These are phyloP conservation scores for Lottia scabra DNA, from an alignment of 2,888 invertebrate species.

Conservation along the genomic window DNA sequence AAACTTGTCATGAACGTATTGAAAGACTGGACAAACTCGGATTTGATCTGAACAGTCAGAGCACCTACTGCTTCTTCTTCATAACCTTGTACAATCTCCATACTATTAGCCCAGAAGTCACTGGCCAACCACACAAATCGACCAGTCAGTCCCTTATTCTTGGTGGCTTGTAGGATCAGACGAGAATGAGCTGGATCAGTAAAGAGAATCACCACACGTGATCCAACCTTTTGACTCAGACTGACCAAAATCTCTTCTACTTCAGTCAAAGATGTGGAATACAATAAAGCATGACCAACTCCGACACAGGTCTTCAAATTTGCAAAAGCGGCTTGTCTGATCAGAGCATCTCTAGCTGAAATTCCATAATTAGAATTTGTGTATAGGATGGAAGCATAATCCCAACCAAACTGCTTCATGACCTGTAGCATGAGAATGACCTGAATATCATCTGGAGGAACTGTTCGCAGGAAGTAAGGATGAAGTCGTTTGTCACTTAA, in stretches of 20 bases:
- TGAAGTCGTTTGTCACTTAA: conserved; percentile 49
- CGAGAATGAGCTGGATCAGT: conserved; percentile 57
- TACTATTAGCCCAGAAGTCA: conserved; percentile 55
- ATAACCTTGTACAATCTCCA: conserved; percentile 43
- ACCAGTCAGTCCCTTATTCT: conserved; percentile 50
- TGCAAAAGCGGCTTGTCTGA: conserved; percentile 37
- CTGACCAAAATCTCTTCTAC: conserved; percentile 46
- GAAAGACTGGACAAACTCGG: conserved; percentile 59
- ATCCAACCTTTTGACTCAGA: conserved; percentile 52
- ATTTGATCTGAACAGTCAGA: conserved; percentile 54
- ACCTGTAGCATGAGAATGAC: conserved; percentile 57
- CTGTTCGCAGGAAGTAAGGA: conserved; percentile 59
- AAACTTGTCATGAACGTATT: conserved; percentile 56
- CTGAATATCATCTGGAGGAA: conserved; percentile 62
- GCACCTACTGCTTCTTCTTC: conserved; percentile 62
- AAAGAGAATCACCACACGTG: conserved; percentile 64
- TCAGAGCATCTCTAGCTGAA: conserved; percentile 57
- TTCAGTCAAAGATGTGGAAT: conserved; percentile 42
- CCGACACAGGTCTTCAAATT: conserved; percentile 50
- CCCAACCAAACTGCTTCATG: conserved; percentile 59
- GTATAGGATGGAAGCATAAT: conserved; percentile 64
- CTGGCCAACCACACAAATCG: conserved; percentile 64
- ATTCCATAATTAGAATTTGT: conserved; percentile 59
- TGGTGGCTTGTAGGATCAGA: conserved; percentile 62
- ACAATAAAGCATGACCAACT: conserved; percentile 45